Base-by-base conservation (phyloP, 1,140 invertebrate genomes). In the Drosophila varians region DNA sequence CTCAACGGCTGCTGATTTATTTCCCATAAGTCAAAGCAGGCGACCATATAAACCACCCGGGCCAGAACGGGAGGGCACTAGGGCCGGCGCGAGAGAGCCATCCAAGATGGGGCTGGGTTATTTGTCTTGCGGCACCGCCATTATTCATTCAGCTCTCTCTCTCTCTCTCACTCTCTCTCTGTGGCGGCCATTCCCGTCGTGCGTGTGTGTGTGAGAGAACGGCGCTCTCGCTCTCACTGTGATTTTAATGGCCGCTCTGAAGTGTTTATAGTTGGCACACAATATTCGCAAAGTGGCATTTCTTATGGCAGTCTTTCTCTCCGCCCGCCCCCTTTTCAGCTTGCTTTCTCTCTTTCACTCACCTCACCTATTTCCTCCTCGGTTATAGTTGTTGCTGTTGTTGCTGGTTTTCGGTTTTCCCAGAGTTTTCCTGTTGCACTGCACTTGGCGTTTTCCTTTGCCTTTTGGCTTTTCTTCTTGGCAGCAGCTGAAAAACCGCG, bases 171-270 rank as follows among this genome's bases (percentile, higher is more conserved):
- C 55, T 69, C 74, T 69, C 53, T 45, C 53, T 21, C 36, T 21
- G 26, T 31, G 34, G 38, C 23, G 25, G 40, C 40, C 40, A 36
- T 52, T 57, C 55, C 40, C 48, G 38, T 19, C 4, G 49, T 58
- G 42, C 25, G 49, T 40, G 53, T 70, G 55, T 75, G 66, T 55
- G 31, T 43, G 21, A 43, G 18, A 47, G 18, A 16, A 38, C 36
- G 26, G 57, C 52, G 70, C 71, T 74, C 56, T 55, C 61, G 57
- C 78, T 64, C 80, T 73, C 54, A 74, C 76, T 61, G 73, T 88
- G 82, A 90, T 90, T 90, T 90, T 90, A 90, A 90, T 90, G 89
- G 89, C 89, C 89, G 89, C 87, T 89, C 86, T 90, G 89, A 90
- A 90, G 89, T 90, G 89, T 90, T 90, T 90, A 90, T 90, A 69